phyloP scores from a whole-genome alignment of 2,888 invertebrate genomes.

The Lasius platythorax region DNA sequence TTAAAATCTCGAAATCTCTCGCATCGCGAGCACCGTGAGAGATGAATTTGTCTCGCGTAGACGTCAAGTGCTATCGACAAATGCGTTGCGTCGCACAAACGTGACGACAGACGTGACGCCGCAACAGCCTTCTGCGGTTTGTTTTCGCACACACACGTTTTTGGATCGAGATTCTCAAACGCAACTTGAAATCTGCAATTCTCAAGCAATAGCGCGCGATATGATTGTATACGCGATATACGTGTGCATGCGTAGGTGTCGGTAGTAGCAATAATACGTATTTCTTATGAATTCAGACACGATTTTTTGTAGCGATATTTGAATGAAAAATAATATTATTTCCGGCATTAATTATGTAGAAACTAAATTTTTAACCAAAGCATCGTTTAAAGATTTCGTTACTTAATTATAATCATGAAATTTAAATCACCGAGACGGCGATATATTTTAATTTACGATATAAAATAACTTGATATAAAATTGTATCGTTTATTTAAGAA shows the following conservation, averaged over 20 bases:
- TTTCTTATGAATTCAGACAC: background rate
- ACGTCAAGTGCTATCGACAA: conserved; percentile 62
- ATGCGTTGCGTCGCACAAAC: conserved; percentile 43
- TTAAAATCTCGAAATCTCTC: conserved; percentile 68
- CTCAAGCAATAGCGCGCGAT: background rate
- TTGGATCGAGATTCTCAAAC: background rate
- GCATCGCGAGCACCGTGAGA: conserved; percentile 42
- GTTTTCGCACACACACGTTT: background rate
- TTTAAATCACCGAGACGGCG: background rate
- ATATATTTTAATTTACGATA: background rate
- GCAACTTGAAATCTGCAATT: background rate
- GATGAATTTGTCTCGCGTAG: conserved; percentile 51
- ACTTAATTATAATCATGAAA: background rate
- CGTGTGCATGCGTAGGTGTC: background rate
- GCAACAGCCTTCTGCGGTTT: background rate
- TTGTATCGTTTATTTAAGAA: conserved; percentile 5
- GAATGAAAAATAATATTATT: background rate
- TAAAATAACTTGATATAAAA: conserved; percentile 1
- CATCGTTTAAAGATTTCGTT: background rate
- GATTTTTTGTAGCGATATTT: background rate
- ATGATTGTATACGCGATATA: background rate
- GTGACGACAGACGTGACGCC: background rate
- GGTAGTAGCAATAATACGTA: background rate
- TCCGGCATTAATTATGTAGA: background rate
- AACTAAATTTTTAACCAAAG: background rate